Conservation (phyloP, 2,113 vertebrate genomes). For the Porphyrio hochstetteri region DNA sequence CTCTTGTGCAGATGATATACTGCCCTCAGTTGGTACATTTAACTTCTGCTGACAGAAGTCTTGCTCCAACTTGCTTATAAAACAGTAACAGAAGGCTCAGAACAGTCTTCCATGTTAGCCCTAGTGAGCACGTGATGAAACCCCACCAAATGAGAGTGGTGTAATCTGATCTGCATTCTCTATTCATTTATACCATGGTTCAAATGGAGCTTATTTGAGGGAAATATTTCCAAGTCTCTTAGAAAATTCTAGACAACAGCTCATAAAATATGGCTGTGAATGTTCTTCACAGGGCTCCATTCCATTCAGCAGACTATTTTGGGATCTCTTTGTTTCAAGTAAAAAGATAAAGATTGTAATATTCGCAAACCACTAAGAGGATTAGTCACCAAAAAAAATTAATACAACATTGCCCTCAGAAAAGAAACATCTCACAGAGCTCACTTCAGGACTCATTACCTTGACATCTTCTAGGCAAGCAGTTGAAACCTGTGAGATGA, state of each 20-base stretch:
- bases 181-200: neutral
- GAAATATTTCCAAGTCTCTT: neutral
- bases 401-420: neutral
- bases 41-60: slow-evolving; percentile 26
- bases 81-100: neutral
- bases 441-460: neutral
- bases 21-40: slow-evolving; percentile 52
- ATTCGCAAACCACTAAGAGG: neutral
- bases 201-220: neutral
- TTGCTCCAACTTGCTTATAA: neutral
- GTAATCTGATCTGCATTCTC: neutral
- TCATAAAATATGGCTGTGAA: neutral
- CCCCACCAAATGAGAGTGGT: neutral
- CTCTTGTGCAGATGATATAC: slow-evolving; percentile 55
- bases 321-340: neutral
- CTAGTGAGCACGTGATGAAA: neutral
- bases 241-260: neutral
- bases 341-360: neutral
- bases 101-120: neutral
- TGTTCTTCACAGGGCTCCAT: neutral
- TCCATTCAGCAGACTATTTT: neutral
- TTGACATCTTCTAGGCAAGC: neutral
- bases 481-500: neutral
- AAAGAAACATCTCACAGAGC: neutral
- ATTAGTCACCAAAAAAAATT: neutral